Percentiles rank a stretch among this genome's conserved stretches.
Conservation (phyloP, 2,888 invertebrate genomes). For the Dexiosoma caninum region DNA sequence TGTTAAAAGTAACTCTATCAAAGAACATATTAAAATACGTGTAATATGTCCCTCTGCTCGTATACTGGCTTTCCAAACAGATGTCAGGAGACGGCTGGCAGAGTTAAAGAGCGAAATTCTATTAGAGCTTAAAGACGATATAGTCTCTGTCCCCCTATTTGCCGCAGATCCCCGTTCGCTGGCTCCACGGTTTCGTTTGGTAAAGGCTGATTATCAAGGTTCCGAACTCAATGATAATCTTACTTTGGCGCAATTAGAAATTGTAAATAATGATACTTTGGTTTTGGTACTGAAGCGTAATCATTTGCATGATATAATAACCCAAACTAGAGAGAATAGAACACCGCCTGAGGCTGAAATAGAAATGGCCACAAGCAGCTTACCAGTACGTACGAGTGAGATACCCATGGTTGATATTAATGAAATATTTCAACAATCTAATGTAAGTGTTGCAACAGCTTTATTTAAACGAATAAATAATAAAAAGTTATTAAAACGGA, state of each 20-base stretch:
- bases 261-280: constrained; percentile 73
- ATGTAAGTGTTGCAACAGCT: constrained; percentile 73
- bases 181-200: constrained; percentile 73
- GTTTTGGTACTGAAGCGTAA: constrained; percentile 72
- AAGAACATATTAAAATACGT: constrained; percentile 71
- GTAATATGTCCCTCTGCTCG: constrained; percentile 75
- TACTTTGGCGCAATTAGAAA: constrained; percentile 70
- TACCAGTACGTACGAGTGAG: constrained; percentile 73
- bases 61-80: constrained; percentile 71
- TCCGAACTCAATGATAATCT: constrained; percentile 71
- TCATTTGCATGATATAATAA: constrained; percentile 69
- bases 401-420: constrained; percentile 77
- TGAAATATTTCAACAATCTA: constrained; percentile 78
- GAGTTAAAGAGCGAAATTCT: constrained; percentile 75
- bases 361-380: constrained; percentile 77
- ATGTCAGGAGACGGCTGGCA: constrained; percentile 69
- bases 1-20: constrained; percentile 45
- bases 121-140: constrained; percentile 74
- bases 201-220: constrained; percentile 72
- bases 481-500: too few species aligned
- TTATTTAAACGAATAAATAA: too few species aligned
- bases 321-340: constrained; percentile 74
- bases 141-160: constrained; percentile 73
- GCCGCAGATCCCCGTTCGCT: constrained; percentile 73
- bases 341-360: constrained; percentile 79